phyloP scores from a whole-genome alignment of 2,888 invertebrate genomes.

The Andrena marginata region DNA sequence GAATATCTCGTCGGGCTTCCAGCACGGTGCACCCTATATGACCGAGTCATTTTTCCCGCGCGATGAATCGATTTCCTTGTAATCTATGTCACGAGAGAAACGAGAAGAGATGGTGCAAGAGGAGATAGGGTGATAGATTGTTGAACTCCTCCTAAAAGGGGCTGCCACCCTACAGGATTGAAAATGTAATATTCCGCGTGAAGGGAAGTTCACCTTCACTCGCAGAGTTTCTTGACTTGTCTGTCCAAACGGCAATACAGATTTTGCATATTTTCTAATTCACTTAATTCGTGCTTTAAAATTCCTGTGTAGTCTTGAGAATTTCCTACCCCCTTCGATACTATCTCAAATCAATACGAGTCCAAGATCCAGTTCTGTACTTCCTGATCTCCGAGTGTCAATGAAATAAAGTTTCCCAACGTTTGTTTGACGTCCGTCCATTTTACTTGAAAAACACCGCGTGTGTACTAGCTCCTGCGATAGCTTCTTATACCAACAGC shows the following conservation, averaged over 20 bases:
- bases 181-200: not conserved
- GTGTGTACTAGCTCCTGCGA: not conserved
- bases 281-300: too few relatives aligned
- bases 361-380: too few relatives aligned
- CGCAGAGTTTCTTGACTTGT: not conserved
- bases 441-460: not conserved
- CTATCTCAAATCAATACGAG: too few relatives aligned
- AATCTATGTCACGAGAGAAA: conserved; percentile 13
- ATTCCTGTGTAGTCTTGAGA: too few relatives aligned
- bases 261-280: too few relatives aligned
- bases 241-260: not conserved
- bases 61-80: conserved; percentile 16
- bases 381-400: too few relatives aligned
- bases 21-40: not conserved
- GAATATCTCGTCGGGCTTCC: not conserved
- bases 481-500: not conserved
- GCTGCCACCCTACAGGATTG: not conserved
- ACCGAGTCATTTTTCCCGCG: conserved; percentile 12
- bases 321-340: too few relatives aligned
- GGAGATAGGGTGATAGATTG: conserved; percentile 13
- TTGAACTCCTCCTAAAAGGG: not conserved
- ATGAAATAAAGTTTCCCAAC: too few relatives aligned
- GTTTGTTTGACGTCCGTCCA: not conserved
- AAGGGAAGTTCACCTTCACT: not conserved
- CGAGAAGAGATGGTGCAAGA: not conserved